Base-by-base conservation (phyloP, 2,888 invertebrate genomes). In the Campoplex nolae region DNA sequence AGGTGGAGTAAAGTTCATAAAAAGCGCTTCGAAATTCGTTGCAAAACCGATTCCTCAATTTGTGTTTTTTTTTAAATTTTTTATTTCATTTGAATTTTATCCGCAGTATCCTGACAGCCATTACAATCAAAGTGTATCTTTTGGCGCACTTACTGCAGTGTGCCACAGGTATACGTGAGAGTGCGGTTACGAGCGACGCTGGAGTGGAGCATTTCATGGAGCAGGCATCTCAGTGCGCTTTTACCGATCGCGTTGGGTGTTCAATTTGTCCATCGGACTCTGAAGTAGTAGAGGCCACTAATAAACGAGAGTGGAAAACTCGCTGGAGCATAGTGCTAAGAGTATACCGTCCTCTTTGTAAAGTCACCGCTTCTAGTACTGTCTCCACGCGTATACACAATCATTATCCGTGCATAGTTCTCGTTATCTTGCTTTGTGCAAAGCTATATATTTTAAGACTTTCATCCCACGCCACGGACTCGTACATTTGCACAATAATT, bases 91-190 rank as follows among this genome's bases (percentile, higher is more conserved):
- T 62, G 32, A 13, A 62, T 62, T 71, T 67, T 71, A 42, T 70
- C 18, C 35, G 70, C 38, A 74, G 68, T 79, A 71, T 67, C 80
- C 80, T 70, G 32, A 71, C 51, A 45, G 80, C 51, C 71, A 76
- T 85, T 79, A 80, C 70, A 84, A 84, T 80, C 80, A 71, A 81
- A 70, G 80, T 71, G 71, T 65, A 65, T 76, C 68, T 84, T 58
- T 62, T 51, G 67, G 35, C 48, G 81, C 73, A 84, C 73, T 84
- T 38, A 76, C 70, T 71, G 79, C 35, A 73, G 77, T 73, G 84
- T 84, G 80, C 81, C 67, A 73, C 80, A 84, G 80, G 80, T 84
- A 81, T 76, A 56, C 16, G 32, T 73, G 65, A 84, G 76, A 23
- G 23, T 23, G 23, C 77, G 62, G 79, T 56, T 32, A 58, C 18